These are phyloP conservation scores for Drosophila nasuta DNA, from an alignment of 1,140 invertebrate genomes.

Conservation along the genomic window DNA sequence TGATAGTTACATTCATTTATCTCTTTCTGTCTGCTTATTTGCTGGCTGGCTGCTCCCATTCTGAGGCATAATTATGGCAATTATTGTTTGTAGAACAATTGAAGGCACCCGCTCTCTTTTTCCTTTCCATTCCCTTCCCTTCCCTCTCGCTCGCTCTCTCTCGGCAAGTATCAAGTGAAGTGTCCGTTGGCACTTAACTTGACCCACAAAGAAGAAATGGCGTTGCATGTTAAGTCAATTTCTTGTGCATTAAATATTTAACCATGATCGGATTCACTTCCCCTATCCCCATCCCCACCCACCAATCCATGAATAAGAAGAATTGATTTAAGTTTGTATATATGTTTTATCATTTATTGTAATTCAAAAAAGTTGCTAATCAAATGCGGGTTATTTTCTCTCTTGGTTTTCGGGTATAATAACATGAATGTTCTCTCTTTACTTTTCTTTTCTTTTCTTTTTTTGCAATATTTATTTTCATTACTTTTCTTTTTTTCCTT, in stretches of 20 bases:
- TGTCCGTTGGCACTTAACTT: constrained; percentile 13
- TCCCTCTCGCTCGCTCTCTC: too few relatives aligned
- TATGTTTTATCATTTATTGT: constrained; percentile 36
- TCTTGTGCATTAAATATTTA: too few relatives aligned
- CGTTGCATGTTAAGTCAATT: neutral
- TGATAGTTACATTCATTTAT: constrained; percentile 18
- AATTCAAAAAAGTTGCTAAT: constrained; percentile 40
- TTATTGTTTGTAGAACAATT: constrained; percentile 19
- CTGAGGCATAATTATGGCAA: constrained; percentile 17
- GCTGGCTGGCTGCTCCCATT: constrained; percentile 38
- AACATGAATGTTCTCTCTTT: constrained; percentile 30
- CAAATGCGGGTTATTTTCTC: constrained; percentile 22
- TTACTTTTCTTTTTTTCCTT: neutral
- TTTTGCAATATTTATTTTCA: neutral
- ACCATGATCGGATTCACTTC: too few relatives aligned
- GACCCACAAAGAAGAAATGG: constrained; percentile 41
- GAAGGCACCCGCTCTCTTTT: too few relatives aligned
- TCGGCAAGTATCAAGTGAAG: neutral
- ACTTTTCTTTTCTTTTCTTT: constrained; percentile 3
- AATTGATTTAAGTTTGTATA: constrained; percentile 9
- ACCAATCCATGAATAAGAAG: too few relatives aligned
- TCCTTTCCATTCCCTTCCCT: too few relatives aligned
- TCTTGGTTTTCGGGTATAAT: constrained; percentile 31
- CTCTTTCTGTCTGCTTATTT: constrained; percentile 21
- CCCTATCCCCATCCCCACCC: too few relatives aligned